Base-by-base conservation (phyloP, 2,888 invertebrate species). In the Orthosia gothica region DNA sequence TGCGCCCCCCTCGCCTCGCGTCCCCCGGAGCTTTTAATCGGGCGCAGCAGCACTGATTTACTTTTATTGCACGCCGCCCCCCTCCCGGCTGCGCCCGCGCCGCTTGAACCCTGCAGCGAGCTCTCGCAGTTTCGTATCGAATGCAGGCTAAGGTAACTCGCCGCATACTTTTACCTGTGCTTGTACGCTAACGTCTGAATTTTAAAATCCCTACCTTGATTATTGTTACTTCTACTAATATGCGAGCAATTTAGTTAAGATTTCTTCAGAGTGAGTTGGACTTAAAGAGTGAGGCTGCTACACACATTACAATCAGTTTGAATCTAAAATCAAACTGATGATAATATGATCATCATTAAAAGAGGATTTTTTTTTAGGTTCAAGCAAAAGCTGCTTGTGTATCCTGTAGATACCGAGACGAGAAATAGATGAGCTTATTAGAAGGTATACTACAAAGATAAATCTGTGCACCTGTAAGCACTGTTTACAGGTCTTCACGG, bases 21-120 rank as follows among this genome's bases (percentile, higher is more conserved):
- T 79, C 82, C 85, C 82, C 83, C 85, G 80, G 83, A 89, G 88
- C 91, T 90, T 90, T 90, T 89, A 88, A 89, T 91, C 90, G 88
- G 82, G 85, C 85, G 82, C 81, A 86, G 81, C 81, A 86, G 83
- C 91, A 87, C 89, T 91, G 89, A 91, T 92, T 93, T 93, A 92
- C 89, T 92, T 92, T 91, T 91, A 91, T 92, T 91, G 92, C 91
- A 87, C 86, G 87, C 70, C 66, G 68, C 75, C 67, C 79, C 79
- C 61, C 76, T 58, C 72, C 62, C 47, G 52, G 68, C 78, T 80
- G 81, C 78, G 70, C 77, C 70, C 23, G 75, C 75, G 76, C 75
- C 64, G 63, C 71, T 70, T 80, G 72, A 67, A 74, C 67, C 71
- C 66, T 58, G 70, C 82, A 69, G 61, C 72, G 62, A 54, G 71